Percentiles rank a stretch among this genome's conserved stretches.
phyloP scores from a whole-genome alignment of 1,140 invertebrate species.

The Drosophila littoralis region DNA sequence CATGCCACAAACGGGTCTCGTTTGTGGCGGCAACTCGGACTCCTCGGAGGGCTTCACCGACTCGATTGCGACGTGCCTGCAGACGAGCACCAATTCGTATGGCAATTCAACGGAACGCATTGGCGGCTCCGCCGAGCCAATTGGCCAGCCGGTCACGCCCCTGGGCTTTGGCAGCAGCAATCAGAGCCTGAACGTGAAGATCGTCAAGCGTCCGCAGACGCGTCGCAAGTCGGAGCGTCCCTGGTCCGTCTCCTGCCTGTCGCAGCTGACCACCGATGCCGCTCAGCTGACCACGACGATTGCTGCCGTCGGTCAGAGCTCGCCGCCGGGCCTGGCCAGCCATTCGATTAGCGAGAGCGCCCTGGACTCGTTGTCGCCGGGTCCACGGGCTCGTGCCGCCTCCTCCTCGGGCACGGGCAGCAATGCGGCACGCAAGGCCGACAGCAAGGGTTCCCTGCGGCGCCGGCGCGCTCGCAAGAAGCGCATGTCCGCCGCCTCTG shows the following conservation, averaged over 20 bases:
- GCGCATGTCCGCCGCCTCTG: conserved; percentile 64
- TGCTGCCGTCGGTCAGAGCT: conserved; percentile 48
- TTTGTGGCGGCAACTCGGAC: conserved; percentile 85
- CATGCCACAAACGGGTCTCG: conserved; percentile 85
- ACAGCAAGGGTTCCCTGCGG: conserved; percentile 85
- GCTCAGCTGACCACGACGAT: conserved; percentile 67
- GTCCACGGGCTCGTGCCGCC: conserved; percentile 78
- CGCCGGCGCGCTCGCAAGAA: conserved; percentile 89
- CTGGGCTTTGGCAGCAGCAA: conserved; percentile 76
- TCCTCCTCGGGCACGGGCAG: conserved; percentile 70
- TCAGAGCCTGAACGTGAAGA: conserved; percentile 77
- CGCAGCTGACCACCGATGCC: conserved; percentile 86
- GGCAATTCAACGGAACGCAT: conserved; percentile 87
- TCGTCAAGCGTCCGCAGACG: conserved; percentile 72
- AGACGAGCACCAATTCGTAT: conserved; percentile 85
- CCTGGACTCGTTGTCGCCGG: conserved; percentile 88
- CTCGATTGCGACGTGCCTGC: conserved; percentile 87
- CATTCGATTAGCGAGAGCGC: conserved; percentile 94
- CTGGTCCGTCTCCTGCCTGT: conserved; percentile 93
- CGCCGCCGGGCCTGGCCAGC: conserved; percentile 85
- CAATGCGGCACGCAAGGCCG: conserved; percentile 82
- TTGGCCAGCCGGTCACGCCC: conserved; percentile 48
- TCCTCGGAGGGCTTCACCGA: conserved; percentile 90
- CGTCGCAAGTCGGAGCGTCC: conserved; percentile 86
- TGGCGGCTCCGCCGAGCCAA: conserved; percentile 83